Evolutionary conservation across 2,113 vertebrate genomes (phyloP).

Genomic region (Prochilodus magdalenae): DNA sequence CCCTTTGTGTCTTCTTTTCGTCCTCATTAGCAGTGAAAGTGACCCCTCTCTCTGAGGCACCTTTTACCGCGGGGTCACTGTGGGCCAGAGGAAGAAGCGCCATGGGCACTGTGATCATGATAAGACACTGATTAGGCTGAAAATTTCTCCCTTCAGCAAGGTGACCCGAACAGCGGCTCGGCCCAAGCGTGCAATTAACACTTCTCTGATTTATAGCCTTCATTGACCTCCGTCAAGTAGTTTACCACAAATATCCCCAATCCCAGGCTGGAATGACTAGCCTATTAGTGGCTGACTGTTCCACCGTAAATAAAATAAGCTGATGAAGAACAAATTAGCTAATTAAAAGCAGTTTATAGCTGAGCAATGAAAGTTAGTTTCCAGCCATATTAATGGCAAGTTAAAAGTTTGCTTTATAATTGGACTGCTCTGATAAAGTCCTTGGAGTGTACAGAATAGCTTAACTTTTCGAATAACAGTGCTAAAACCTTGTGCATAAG

Average conservation of each 20-base stretch:
- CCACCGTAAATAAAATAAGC: conserved; percentile 25
- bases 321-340: conserved; percentile 38
- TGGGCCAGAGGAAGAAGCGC: conserved; percentile 15
- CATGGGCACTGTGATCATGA: conserved; percentile 5
- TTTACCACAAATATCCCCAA: conserved; percentile 34
- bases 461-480: neutral
- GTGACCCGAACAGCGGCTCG: conserved; percentile 10
- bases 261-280: conserved; percentile 29
- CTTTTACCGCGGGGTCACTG: neutral
- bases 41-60: conserved; percentile 30
- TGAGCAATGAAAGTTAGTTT: neutral
- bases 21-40: conserved; percentile 54
- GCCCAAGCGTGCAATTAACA: conserved; percentile 42
- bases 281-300: conserved; percentile 32
- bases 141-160: conserved; percentile 28
- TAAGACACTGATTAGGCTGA: conserved; percentile 32
- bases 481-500: neutral
- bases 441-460: neutral
- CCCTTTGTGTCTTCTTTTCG: conserved; percentile 22
- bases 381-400: conserved; percentile 8
- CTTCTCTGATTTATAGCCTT: conserved; percentile 33
- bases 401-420: conserved; percentile 21
- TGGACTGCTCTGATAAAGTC: conserved; percentile 22
- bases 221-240: conserved; percentile 29
- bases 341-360: conserved; percentile 33